These are phyloP conservation scores for Scaeva pyrastri DNA, from an alignment of 2,888 invertebrate species.

Conservation along the genomic window DNA sequence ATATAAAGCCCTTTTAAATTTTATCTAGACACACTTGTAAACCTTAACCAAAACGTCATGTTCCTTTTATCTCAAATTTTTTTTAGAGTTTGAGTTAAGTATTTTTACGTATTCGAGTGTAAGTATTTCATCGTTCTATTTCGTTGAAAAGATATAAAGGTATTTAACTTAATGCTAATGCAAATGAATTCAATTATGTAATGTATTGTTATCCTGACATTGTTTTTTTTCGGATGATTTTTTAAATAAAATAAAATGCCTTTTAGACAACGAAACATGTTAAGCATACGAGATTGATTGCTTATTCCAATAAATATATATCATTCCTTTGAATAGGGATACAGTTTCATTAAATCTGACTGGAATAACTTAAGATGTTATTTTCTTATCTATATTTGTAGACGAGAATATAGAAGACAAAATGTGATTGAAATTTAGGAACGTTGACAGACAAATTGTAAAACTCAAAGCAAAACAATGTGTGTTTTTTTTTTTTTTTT, in stretches of 20 bases:
- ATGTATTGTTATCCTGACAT: neutral
- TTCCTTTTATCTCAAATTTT: neutral
- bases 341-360: constrained; percentile 2
- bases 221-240: neutral
- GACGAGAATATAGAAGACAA: too few relatives aligned
- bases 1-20: neutral
- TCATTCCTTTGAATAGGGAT: neutral
- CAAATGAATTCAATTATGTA: constrained; percentile 14
- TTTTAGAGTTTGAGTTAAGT: neutral
- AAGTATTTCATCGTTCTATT: neutral
- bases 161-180: constrained; percentile 21
- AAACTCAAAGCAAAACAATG: too few relatives aligned
- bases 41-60: too few relatives aligned
- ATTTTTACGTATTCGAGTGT: too few relatives aligned
- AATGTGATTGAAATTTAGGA: too few relatives aligned
- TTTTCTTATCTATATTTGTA: too few relatives aligned
- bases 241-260: neutral
- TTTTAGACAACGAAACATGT: neutral
- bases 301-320: neutral
- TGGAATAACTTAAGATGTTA: neutral
- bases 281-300: constrained; percentile 35
- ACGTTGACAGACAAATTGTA: too few relatives aligned
- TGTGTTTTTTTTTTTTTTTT: too few relatives aligned
- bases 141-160: neutral
- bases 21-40: neutral